Evolutionary conservation across 2,113 vertebrate genomes (phyloP).

Genomic region (Neofelis nebulosa): DNA sequence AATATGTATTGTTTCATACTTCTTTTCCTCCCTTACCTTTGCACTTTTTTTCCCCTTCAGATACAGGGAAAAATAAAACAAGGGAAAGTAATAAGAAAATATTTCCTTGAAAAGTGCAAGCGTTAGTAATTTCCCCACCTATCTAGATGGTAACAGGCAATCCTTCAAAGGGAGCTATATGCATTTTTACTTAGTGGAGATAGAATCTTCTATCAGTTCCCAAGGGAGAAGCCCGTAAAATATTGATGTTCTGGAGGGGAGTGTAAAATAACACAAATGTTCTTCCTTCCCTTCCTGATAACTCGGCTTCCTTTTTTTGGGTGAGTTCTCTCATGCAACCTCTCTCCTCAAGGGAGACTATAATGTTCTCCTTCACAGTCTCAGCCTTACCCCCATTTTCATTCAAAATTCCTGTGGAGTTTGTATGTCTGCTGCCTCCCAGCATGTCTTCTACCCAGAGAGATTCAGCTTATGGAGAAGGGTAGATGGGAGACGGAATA

Average conservation of each 20-base stretch:
- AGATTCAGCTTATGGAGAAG: not conserved
- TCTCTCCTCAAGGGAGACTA: not conserved
- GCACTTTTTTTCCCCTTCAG: not conserved
- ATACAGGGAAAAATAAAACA: not conserved
- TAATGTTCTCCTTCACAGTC: not conserved
- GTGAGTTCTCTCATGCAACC: not conserved
- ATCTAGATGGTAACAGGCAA: not conserved
- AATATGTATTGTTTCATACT: not conserved
- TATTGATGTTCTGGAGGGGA: conserved; percentile 26
- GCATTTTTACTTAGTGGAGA: conserved; percentile 17
- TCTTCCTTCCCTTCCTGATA: not conserved
- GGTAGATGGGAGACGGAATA: not conserved
- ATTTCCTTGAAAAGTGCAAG: not conserved
- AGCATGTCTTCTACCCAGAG: not conserved
- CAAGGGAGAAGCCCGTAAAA: conserved; percentile 44
- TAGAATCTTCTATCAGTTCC: conserved; percentile 51
- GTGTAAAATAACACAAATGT: conserved; percentile 26
- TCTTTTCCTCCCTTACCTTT: not conserved
- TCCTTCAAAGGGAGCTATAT: conserved; percentile 4
- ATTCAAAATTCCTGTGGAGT: not conserved
- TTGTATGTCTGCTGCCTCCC: not conserved
- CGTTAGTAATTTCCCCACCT: not conserved
- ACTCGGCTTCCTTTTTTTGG: not conserved
- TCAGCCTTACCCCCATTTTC: not conserved
- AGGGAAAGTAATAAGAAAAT: not conserved